phyloP scores from a whole-genome alignment of 2,797 vertebrate genomes.

The Eulemur albifrons region DNA sequence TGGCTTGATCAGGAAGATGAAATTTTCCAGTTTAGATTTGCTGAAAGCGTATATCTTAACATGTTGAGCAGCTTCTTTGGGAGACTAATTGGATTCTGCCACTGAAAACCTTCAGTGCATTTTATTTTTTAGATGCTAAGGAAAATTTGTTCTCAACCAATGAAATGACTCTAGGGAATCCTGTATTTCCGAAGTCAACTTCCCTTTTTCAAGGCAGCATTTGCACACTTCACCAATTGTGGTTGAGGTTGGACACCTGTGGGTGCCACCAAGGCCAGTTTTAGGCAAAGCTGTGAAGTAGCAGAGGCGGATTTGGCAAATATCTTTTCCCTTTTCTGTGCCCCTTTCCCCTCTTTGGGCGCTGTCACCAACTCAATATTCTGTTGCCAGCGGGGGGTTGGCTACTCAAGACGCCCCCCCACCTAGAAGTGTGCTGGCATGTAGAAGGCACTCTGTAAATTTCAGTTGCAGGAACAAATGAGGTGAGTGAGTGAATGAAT shows the following conservation, averaged over 20 bases:
- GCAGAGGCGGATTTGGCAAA: neutral
- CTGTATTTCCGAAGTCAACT: constrained; percentile 56
- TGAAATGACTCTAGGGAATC: constrained; percentile 62
- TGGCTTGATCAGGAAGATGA: neutral
- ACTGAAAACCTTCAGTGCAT: neutral
- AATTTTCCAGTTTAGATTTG: constrained; percentile 20
- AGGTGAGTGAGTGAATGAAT: neutral
- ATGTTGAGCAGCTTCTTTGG: constrained; percentile 16
- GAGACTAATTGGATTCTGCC: constrained; percentile 38
- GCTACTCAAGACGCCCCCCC: neutral
- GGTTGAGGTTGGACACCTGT: constrained; percentile 55
- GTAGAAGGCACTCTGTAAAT: neutral
- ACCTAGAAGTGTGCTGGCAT: neutral
- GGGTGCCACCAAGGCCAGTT: neutral
- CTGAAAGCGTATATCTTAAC: constrained; percentile 29
- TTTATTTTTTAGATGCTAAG: constrained; percentile 38
- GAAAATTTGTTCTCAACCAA: constrained; percentile 25
- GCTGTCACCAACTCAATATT: neutral
- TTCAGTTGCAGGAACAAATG: neutral
- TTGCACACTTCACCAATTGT: constrained; percentile 35
- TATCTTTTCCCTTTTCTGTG: neutral
- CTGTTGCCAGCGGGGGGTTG: neutral
- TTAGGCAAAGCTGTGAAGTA: constrained; percentile 35
- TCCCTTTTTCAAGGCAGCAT: constrained; percentile 64
- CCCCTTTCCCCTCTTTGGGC: neutral